Evolutionary conservation across 2,888 invertebrate species (phyloP), one percentile per base, ranked within the genome.

Genomic region (Stenoptilia bipunctidactyla): DNA sequence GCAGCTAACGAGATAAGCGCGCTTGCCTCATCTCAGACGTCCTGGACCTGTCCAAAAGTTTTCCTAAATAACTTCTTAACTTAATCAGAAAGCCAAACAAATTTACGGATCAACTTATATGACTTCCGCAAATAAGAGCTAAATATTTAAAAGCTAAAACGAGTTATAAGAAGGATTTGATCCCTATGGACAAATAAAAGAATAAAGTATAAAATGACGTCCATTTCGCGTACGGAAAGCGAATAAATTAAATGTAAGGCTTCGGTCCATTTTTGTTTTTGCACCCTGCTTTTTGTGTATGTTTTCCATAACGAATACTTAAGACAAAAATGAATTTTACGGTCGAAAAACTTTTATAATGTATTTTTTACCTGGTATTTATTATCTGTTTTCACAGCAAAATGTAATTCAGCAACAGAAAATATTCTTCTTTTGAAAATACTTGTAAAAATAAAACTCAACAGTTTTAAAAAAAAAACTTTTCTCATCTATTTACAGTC

Each of bases 211-310:
- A 56, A 68, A 72, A 70, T 71, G 69, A 70, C 66, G 66, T 66
- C 66, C 63, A 66, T 58, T 58, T 52, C 54, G 56, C 56, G 44
- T 61, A 58, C 61, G 58, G 58, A 69, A 66, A 64, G 55, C 52
- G 70, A 73, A 75, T 72, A 72, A 70, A 76, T 75, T 76, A 73
- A 70, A 70, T 65, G 56, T 62, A 66, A 67, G 61, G 65, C 67
- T 65, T 68, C 56, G 49, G 58, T 58, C 57, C 58, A 64, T 69
- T 69, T 65, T 71, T 64, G 58, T 64, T 66, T 61, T 64, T 62
- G 58, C 55, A 50, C 49, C 50, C 50, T 45, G 36, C 55, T 60
- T 62, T 66, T 55, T 65, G 55, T 56, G 50, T 53, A 45, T 47
- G 41, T 57, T 51, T 58, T 57, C 52, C 57, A 55, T 60, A 54